Base-by-base conservation (phyloP, 2,888 invertebrate genomes). In the Perithous albicinctus region DNA sequence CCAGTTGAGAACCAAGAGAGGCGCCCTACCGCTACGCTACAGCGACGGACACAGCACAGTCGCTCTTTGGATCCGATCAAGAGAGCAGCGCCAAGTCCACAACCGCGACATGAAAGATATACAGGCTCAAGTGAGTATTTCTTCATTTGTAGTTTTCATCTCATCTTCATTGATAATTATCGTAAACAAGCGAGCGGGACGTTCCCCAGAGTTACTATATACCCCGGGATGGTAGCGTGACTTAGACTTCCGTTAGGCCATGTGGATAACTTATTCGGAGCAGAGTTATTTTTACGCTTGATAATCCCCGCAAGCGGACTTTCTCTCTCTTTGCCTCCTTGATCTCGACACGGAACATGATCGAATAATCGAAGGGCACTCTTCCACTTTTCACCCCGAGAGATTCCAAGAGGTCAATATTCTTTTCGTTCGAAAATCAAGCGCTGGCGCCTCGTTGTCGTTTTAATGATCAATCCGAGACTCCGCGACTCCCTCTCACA, bases 51-150 rank as follows among this genome's bases (percentile, higher is more conserved):
- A 80, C 61, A 46, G 35, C 77, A 66, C 82, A 82, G 82, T 82
- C 75, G 79, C 76, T 76, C 78, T 78, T 82, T 67, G 82, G 82
- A 82, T 82, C 63, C 82, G 82, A 79, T 82, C 82, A 79, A 73
- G 76, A 82, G 82, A 78, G 74, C 82, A 78, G 66, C 41, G 18
- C 51, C 75, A 76, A 84, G 74, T 81, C 73, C 72, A 75, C 70
- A 78, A 26, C 18, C 12, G 26, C 61, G 74, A 83, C 51, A 89
- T 89, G 89, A 88, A 86, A 85, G 88, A 89, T 85, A 89, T 89
- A 82, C 85, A 84, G 38, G 80, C 84, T 20, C 89, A 87, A 84
- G 89, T 89, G 84, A 88, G 89, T 69, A 74, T 46, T 48, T 61
- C 26, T 23, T 46, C 18, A 5, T 12, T 48, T 69, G 7, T 41